Percentiles rank a stretch among this genome's conserved stretches.
These are phyloP conservation scores for Dolichoris vasculosae DNA, from an alignment of 1,140 invertebrate genomes.

Conservation along the genomic window DNA sequence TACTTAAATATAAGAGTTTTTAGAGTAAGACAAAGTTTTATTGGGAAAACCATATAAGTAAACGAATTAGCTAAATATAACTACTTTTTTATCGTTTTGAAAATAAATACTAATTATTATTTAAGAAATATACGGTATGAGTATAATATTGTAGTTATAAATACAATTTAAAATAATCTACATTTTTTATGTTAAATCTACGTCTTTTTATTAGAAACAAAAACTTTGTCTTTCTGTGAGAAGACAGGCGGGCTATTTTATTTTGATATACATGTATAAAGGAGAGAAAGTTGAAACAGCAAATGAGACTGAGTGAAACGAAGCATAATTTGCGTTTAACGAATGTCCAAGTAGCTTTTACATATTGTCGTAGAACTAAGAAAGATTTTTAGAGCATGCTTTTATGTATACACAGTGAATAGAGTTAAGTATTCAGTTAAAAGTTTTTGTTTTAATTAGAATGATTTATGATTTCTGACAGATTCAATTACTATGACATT, in stretches of 20 bases:
- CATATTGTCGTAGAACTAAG: neutral
- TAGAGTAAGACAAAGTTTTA: too few species aligned
- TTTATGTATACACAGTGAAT: neutral
- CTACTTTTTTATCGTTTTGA: too few species aligned
- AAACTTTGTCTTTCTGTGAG: neutral
- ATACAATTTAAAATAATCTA: too few species aligned
- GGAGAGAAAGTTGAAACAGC: neutral
- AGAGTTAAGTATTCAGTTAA: neutral
- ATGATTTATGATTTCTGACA: neutral
- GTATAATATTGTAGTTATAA: too few species aligned
- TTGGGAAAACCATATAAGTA: too few species aligned
- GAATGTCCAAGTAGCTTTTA: neutral
- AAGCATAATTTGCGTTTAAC: constrained; percentile 1
- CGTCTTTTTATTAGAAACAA: neutral
- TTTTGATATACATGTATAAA: neutral
- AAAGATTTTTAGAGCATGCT: neutral
- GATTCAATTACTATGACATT: too few species aligned
- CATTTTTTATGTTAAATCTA: too few species aligned
- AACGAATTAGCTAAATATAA: too few species aligned
- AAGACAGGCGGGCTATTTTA: neutral
- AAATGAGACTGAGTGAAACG: neutral
- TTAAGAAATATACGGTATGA: too few species aligned
- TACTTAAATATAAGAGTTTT: too few species aligned
- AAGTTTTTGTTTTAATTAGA: neutral
- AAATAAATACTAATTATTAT: too few species aligned